Base-by-base conservation (phyloP, 2,888 invertebrate genomes). In the Dusona sp. region DNA sequence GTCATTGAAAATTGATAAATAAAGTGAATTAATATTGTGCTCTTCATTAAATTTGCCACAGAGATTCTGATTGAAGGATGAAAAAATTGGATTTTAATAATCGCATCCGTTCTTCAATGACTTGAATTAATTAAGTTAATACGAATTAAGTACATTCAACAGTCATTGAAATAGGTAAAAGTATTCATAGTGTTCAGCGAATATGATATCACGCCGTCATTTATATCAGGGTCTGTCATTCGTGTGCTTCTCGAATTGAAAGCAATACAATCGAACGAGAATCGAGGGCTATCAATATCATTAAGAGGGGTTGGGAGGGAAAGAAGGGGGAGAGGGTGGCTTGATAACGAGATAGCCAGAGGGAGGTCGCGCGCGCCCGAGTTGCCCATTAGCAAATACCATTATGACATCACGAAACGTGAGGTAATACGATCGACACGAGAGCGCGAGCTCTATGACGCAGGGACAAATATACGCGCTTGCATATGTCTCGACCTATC, bases 301-400 rank as follows among this genome's bases (percentile, higher is more conserved):
- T 84, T 84, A 81, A 54, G 61, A 45, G 75, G 33, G 57, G 38
- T 16, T 38, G 38, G 11, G 16, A 33, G 16, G 3, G 57, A 11
- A 25, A 11, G 25, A 8, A n/a, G 38, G 7, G 25, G 25, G 25
- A 25, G 74, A 2, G n/a, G 68, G 16, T 8, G 38, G 68, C 29
- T 54, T 68, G 68, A 79, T 68, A 79, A 57, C 64, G 74, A 79
- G 84, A 77, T 80, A 78, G 83, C 74, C 73, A 68, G 61, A 67
- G 79, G 72, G 33, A 57, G 77, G 73, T 64, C 48, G 61, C 74
- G 77, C 64, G 65, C 67, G 68, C 61, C 81, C 67, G 65, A 61
- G 25, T 57, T 85, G 88, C 84, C 90, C 90, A 90, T 91, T 91
- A 90, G 90, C 89, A 89, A 91, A 90, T 91, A 89, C 90, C 90